Evolutionary conservation across 1,140 invertebrate genomes (phyloP), one percentile per base, ranked within the genome.

Genomic region (Hylyphantes graminicola): DNA sequence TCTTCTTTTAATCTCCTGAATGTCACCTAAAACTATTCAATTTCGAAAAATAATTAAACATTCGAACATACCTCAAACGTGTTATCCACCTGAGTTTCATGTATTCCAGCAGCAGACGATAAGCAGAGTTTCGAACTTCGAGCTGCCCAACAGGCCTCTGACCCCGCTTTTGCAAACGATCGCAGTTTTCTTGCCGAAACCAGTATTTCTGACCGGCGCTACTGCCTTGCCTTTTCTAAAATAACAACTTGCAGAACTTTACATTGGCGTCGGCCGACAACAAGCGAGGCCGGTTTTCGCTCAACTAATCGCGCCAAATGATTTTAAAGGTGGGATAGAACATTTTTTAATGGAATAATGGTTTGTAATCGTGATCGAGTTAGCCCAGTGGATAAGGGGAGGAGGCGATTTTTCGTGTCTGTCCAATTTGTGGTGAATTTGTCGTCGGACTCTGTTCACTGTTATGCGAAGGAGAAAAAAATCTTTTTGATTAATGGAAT

Each of bases 171-270:
- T 35, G 53, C 51, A 76, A 50, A 54, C 53, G 13, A n/a, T 50
- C 54, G 68, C n/a, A 73, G 54, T 68, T 19, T 79, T 76, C 55
- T 70, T 70, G 15, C 19, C 57, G n/a, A 83, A 83, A 83, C 72
- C 80, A 74, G 80, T 82, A 82, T 82, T 82, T 70, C 68, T 70
- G 68, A 83, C 80, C 19, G 19, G 21, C 6, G 50, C 78, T 81
- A 50, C 76, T 78, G 63, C 61, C 51, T 54, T 78, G 64, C 64
- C 70, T 57, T 83, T 50, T 81, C 53, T 73, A 13, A 19, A 75
- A 83, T 75, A 83, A 83, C 80, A 75, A 83, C 70, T 83, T 83
- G 72, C 79, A 50, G 59, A 51, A 73, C 79, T 21, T 73, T 35
- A 35, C 68, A 73, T 81, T 64, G 79, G 48, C 13, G 51, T 54